phyloP scores from a whole-genome alignment of 2,888 invertebrate genomes.

The Escarpia spicata region DNA sequence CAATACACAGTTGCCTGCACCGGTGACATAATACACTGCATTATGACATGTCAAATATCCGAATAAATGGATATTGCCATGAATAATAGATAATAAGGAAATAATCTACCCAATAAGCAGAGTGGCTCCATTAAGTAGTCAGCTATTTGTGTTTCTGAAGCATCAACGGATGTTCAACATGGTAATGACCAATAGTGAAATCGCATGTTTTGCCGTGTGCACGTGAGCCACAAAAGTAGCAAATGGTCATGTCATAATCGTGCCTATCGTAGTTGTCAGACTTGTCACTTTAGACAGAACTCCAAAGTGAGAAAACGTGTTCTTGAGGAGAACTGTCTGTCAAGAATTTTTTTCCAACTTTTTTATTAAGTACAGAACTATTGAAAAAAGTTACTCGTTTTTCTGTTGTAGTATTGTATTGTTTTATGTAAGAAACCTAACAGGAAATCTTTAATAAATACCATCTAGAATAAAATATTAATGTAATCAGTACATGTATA shows the following conservation, averaged over 20 bases:
- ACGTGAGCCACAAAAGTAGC: background rate
- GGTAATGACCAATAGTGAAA: slow-evolving; percentile 1
- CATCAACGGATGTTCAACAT: background rate
- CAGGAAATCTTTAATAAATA: too few relatives aligned
- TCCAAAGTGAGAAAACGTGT: too few relatives aligned
- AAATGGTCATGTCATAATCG: too few relatives aligned
- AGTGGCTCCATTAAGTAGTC: background rate
- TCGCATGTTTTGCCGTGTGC: background rate
- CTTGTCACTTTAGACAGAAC: too few relatives aligned
- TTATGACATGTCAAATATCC: background rate
- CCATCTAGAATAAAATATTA: background rate
- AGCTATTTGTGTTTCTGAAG: background rate
- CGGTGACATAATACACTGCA: background rate
- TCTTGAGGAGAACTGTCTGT: too few relatives aligned
- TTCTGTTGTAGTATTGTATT: too few relatives aligned
- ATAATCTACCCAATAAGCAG: background rate
- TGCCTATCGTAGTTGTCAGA: too few relatives aligned
- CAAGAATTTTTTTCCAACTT: too few relatives aligned
- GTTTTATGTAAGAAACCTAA: too few relatives aligned
- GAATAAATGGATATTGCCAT: background rate
- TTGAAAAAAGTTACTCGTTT: too few relatives aligned
- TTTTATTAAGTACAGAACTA: too few relatives aligned
- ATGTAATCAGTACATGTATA: background rate
- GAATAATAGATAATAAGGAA: background rate
- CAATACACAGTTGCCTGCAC: background rate